Evolutionary conservation across 23 tunicate genomes (phyloP), one percentile per base, ranked within the genome.

Genomic region (Halocynthia aurantium): DNA sequence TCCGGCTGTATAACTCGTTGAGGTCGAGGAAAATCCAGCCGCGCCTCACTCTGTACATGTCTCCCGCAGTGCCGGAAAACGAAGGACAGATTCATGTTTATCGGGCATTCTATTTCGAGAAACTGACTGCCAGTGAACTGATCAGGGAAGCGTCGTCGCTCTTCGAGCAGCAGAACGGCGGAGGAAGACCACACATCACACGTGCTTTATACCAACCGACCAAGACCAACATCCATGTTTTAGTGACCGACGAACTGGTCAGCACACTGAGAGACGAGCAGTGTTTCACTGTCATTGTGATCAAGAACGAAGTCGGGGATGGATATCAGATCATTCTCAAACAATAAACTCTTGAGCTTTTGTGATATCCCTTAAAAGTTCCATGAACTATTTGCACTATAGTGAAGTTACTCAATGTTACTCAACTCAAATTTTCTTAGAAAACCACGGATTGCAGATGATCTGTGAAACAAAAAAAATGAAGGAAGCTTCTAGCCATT

Each of bases 171-270:
- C 52, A 54, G 54, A 73, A 81, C 8, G 51, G 18, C 0, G 56
- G 76, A 44, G 54, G 52, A 20, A 84, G 73, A 18, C 72, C 77
- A 13, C 67, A 73, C 7, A 81, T 85, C 11, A 66, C 83, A 0
- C 70, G 85, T 18, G 87, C 87, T 70, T 58, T 90, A 21, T 90
- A 90, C 56, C 97, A 90, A 64, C 97, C 97, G n/a, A 76, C 73
- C 12, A 61, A 71, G 19, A 80, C 88, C n/a, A 82, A 76, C 52
- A 88, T 94, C 22, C 89, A 94, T 69, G 99, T 94, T 13, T 67
- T 94, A 18, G 99, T 94, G 10, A 94, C 95, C 10, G 95, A 94
- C 75, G 95, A 94, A 53, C 90, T 94, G 75, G 95, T 94, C 50
- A 69, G 87, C 7, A 82, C 80, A 52, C 83, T 94, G 84, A 84